Evolutionary conservation across 2,888 invertebrate genomes (phyloP).

Genomic region (Aromia moschata): DNA sequence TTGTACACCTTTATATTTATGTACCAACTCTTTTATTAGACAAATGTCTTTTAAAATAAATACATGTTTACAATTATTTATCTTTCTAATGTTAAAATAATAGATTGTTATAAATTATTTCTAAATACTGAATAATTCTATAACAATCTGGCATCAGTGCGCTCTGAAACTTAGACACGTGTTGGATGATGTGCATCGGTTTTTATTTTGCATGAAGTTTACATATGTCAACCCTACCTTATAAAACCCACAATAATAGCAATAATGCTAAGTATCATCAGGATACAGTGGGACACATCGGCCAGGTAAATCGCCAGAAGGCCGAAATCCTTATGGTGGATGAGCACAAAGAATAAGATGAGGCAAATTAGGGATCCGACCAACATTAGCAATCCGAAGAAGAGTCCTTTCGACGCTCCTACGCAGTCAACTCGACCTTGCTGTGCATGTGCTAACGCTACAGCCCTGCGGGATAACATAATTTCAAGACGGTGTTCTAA

Average conservation of each 20-base stretch:
- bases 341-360: conserved; percentile 94
- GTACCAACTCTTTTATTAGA: too few species aligned
- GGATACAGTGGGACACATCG: conserved; percentile 88
- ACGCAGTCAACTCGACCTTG: conserved; percentile 92
- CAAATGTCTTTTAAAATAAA: too few species aligned
- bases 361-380: conserved; percentile 92
- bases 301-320: conserved; percentile 90
- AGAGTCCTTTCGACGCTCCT: conserved; percentile 92
- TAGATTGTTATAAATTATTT: too few species aligned
- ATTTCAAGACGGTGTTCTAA: conserved; percentile 88
- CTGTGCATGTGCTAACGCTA: conserved; percentile 84
- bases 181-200: too few species aligned
- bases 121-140: too few species aligned
- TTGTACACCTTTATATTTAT: too few species aligned
- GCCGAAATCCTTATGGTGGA: conserved; percentile 84
- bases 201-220: too few species aligned
- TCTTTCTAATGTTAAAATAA: too few species aligned
- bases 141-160: too few species aligned
- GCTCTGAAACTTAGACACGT: too few species aligned
- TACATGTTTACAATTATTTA: too few species aligned
- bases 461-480: conserved; percentile 87
- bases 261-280: conserved; percentile 87
- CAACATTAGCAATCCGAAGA: conserved; percentile 88
- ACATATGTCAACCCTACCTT: too few species aligned
- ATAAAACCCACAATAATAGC: conserved; percentile 92